Evolutionary conservation across 2,888 invertebrate genomes (phyloP), one percentile per base, ranked within the genome.

Genomic region (Microplitis manilae): DNA sequence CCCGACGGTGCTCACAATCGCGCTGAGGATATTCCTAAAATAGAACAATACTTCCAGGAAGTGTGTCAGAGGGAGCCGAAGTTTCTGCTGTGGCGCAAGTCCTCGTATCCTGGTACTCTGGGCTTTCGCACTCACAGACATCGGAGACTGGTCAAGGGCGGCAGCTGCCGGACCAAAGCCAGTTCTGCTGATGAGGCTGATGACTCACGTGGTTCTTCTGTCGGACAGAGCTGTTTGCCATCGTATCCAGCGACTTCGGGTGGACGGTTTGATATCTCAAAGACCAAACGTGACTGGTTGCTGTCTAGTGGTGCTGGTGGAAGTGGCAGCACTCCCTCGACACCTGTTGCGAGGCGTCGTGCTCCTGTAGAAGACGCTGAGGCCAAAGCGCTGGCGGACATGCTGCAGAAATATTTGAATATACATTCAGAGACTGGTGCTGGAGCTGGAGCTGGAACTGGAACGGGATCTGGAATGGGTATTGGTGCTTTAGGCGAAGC

Each of bases 41-140:
- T 96, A 83, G 96, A 96, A 87, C 94, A 95, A 38, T 94, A 96
- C 88, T 97, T 96, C 88, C 96, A 96, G 86, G 94, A 95, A 76
- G 93, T 96, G 6, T 96, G 96, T 88, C 93, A 93, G 77, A 92
- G 92, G 79, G 96, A 96, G 87, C 94, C 95, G 0, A 92, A 94
- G 73, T 96, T 96, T 85, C 90, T 96, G 70, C 90, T 96, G 0
- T 96, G 96, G 96, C 92, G 96, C 78, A 96, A 96, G 89, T 93
- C 94, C 76, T 96, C 96, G 0, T 96, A 95, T 88, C 96, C 96
- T 0, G 95, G 95, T 1, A 86, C 82, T 1, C 87, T 94, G 64
- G 90, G 91, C 0, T 91, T 92, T 70, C 89, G 92, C 1, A 91
- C 93, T 8, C 92, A 92, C 80, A 79, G 87, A 2, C 91, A 92